Conservation (phyloP, 53 echinoderm and acorn worm genomes). For the Hippasteria phrygiana region DNA sequence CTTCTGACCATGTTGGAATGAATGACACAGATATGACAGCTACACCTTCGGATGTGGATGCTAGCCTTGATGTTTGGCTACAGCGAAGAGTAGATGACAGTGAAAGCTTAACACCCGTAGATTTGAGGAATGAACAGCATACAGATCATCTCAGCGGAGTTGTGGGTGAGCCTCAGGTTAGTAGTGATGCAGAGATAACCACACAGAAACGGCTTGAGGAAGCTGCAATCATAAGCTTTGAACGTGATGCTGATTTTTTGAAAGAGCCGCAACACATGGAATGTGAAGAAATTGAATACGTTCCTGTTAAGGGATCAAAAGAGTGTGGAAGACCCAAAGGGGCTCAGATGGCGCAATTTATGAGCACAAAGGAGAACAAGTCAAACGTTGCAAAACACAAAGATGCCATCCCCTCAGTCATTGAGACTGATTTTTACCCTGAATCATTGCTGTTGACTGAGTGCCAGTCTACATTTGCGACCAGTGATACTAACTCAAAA, state of each 20-base stretch:
- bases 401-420: background rate
- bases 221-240: background rate
- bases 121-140: background rate
- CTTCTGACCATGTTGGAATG: constrained; percentile 5
- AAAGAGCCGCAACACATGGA: background rate
- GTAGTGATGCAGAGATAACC: background rate
- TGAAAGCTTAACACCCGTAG: background rate
- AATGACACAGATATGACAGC: background rate
- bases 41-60: background rate
- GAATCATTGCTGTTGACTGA: background rate
- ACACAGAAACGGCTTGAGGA: background rate
- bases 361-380: background rate
- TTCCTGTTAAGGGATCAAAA: background rate
- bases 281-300: background rate
- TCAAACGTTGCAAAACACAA: background rate
- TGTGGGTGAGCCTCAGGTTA: background rate
- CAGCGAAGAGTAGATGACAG: constrained; percentile 8
- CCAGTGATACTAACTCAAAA: background rate
- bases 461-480: background rate
- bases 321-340: background rate
- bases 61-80: constrained; percentile 5
- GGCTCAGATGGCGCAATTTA: background rate
- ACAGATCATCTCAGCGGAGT: background rate
- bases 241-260: background rate
- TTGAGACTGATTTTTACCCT: background rate